Conservation (phyloP, 2,888 invertebrate species). For the Aethes cnicana region DNA sequence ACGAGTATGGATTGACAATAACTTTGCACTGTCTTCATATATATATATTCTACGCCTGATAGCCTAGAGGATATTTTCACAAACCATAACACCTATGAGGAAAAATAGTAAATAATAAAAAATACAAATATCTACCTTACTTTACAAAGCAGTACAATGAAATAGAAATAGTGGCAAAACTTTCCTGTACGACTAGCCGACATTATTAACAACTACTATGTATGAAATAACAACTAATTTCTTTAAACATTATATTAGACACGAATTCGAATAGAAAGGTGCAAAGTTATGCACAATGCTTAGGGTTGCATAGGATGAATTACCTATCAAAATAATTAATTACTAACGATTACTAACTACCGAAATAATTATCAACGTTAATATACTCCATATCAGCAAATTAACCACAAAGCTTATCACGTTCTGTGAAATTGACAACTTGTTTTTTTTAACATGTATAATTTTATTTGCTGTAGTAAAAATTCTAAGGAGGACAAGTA, state of each 20-base stretch:
- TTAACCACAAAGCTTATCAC: too few relatives aligned
- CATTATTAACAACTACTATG: conserved; percentile 66
- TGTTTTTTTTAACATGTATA: too few relatives aligned
- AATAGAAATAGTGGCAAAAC: conserved; percentile 77
- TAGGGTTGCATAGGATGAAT: too few relatives aligned
- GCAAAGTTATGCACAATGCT: too few relatives aligned
- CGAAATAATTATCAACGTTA: too few relatives aligned
- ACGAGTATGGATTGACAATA: conserved; percentile 7
- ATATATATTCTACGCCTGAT: conserved; percentile 47
- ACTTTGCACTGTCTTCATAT: neutral
- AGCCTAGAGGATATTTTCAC: conserved; percentile 56
- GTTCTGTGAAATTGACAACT: too few relatives aligned
- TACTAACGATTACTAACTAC: too few relatives aligned
- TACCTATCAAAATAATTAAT: too few relatives aligned
- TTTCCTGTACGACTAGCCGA: conserved; percentile 78
- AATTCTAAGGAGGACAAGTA: too few relatives aligned
- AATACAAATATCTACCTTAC: conserved; percentile 76
- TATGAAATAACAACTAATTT: conserved; percentile 52
- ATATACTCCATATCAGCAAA: too few relatives aligned
- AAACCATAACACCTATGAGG: conserved; percentile 58
- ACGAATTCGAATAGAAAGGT: too few relatives aligned
- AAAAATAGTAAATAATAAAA: conserved; percentile 66
- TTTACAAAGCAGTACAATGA: conserved; percentile 79
- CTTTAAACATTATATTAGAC: conserved; percentile 11
- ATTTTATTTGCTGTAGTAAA: too few relatives aligned